phyloP scores from a whole-genome alignment of 2,888 invertebrate species.

The Gibbula magus region DNA sequence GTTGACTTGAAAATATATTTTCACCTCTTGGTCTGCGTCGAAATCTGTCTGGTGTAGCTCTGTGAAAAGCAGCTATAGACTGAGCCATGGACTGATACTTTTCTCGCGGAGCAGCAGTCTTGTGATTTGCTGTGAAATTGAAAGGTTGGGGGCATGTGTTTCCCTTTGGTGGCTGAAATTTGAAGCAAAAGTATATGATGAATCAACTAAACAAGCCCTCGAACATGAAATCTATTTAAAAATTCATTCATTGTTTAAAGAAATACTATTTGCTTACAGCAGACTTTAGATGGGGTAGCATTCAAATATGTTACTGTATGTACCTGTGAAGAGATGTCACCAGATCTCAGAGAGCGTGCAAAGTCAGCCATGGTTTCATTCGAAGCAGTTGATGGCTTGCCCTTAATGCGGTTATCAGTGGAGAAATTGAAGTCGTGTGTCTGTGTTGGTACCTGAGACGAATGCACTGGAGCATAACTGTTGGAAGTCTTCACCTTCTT shows the following conservation, averaged over 20 bases:
- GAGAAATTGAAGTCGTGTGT: conserved; percentile 65
- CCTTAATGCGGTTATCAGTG: conserved; percentile 66
- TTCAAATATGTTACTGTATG: background rate
- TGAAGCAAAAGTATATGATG: background rate
- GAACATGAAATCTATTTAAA: no score
- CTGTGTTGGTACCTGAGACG: conserved; percentile 51
- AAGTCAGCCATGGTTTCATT: conserved; percentile 53
- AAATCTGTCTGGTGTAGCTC: conserved; percentile 80
- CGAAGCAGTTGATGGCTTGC: conserved; percentile 31
- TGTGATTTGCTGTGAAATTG: conserved; percentile 52
- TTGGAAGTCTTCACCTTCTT: conserved; percentile 50
- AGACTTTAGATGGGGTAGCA: background rate
- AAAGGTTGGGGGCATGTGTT: conserved; percentile 70
- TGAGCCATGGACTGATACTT: conserved; percentile 80
- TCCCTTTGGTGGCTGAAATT: conserved; percentile 33
- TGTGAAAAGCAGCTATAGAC: conserved; percentile 79
- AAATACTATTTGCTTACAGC: no score
- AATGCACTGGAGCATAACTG: conserved; percentile 35
- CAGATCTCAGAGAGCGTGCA: conserved; percentile 49
- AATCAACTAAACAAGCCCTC: no score
- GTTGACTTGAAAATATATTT: no score
- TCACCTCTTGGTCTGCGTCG: conserved; percentile 65
- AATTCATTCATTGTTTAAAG: no score
- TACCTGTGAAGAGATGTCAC: conserved; percentile 14
- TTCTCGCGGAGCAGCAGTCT: conserved; percentile 36